phyloP scores from a whole-genome alignment of 2,113 vertebrate species.

The Meriones unguiculatus region DNA sequence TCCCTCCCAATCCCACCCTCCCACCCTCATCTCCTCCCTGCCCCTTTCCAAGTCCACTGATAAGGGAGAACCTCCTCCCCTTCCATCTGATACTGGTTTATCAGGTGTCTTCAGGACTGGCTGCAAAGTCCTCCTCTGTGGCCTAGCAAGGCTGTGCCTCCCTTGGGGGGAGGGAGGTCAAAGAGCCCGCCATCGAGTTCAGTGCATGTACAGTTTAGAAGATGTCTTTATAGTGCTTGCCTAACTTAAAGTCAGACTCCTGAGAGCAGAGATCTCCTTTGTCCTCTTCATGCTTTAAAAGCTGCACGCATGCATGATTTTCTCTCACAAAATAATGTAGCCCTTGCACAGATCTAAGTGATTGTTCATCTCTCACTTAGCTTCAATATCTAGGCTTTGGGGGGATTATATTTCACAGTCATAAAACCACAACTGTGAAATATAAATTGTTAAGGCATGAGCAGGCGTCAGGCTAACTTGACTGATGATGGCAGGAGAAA shows the following conservation, averaged over 20 bases:
- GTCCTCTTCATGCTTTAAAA: conserved; percentile 59
- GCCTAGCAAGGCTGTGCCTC: too few species aligned
- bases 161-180: too few species aligned
- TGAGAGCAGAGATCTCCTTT: not conserved
- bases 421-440: conserved; percentile 70
- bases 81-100: too few species aligned
- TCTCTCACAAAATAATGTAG: conserved; percentile 26
- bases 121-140: too few species aligned
- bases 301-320: not conserved
- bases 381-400: conserved; percentile 30
- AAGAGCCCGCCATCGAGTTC: too few species aligned
- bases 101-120: too few species aligned
- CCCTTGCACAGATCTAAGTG: not conserved
- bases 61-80: too few species aligned
- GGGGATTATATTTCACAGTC: conserved; percentile 45
- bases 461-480: conserved; percentile 17
- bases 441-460: conserved; percentile 68
- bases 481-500: conserved; percentile 52
- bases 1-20: too few species aligned
- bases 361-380: conserved; percentile 50
- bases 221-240: not conserved
- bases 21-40: too few species aligned
- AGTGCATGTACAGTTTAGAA: not conserved
- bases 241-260: not conserved
- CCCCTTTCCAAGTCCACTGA: too few species aligned